Evolutionary conservation across 2,113 vertebrate species (phyloP).

Genomic region (Brachypteracias leptosomus): DNA sequence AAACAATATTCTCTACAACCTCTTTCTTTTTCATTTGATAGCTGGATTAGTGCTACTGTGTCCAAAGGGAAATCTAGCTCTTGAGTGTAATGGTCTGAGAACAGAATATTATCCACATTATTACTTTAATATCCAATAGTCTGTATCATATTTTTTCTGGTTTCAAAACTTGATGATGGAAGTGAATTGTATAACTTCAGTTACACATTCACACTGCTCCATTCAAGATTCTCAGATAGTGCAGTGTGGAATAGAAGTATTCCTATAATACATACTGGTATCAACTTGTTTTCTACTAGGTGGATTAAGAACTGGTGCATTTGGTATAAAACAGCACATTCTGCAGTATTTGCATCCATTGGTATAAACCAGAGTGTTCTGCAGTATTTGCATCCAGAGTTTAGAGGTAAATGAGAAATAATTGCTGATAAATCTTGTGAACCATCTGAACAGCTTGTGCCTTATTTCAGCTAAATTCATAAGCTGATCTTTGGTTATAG

Average conservation of each 20-base stretch:
- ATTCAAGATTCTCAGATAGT: not conserved
- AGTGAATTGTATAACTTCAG: not conserved
- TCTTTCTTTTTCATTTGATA: not conserved
- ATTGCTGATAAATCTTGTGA: not conserved
- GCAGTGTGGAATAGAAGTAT: not conserved
- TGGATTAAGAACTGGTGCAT: not conserved
- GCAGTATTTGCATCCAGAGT: not conserved
- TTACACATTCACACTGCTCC: not conserved
- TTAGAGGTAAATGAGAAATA: slow-evolving; percentile 11
- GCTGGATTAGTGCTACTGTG: not conserved
- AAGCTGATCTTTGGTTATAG: not conserved
- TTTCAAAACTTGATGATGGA: not conserved
- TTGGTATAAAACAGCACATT: not conserved
- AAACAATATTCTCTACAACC: not conserved
- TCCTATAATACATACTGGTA: not conserved
- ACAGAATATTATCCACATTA: not conserved
- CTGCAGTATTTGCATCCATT: not conserved
- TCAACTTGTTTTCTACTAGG: not conserved
- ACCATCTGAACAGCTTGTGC: not conserved
- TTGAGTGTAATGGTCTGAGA: not conserved
- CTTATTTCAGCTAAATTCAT: not conserved
- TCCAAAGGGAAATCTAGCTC: not conserved
- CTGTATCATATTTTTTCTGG: not conserved
- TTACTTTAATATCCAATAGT: not conserved
- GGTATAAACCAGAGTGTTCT: not conserved